These are phyloP conservation scores for Choreutis nemorana DNA, from an alignment of 2,888 invertebrate species.

Conservation along the genomic window DNA sequence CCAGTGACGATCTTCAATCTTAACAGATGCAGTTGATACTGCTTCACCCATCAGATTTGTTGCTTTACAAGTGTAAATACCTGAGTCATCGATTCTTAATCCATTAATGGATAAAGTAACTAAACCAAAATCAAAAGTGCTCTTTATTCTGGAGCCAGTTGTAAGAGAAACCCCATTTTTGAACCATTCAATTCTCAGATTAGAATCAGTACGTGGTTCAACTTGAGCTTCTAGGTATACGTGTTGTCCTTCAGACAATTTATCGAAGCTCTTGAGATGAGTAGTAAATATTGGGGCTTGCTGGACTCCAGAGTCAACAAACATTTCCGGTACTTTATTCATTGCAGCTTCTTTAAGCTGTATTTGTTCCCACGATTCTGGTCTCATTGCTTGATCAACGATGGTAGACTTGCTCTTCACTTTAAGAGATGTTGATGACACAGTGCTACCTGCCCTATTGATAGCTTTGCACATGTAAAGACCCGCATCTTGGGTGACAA, in stretches of 20 bases:
- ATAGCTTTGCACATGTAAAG: slow-evolving; percentile 94
- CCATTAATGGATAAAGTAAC: slow-evolving; percentile 92
- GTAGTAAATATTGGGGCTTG: slow-evolving; percentile 97
- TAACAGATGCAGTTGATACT: slow-evolving; percentile 88
- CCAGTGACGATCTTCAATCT: slow-evolving; percentile 90
- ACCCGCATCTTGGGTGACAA: slow-evolving; percentile 89
- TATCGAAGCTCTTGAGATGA: slow-evolving; percentile 85
- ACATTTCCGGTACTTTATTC: slow-evolving; percentile 90
- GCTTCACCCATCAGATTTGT: slow-evolving; percentile 94
- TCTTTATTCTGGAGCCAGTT: slow-evolving; percentile 88
- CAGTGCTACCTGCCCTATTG: slow-evolving; percentile 93
- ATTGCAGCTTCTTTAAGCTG: slow-evolving; percentile 90
- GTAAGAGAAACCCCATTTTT: slow-evolving; percentile 88
- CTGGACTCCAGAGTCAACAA: slow-evolving; percentile 83
- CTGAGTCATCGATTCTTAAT: slow-evolving; percentile 88
- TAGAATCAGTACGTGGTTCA: slow-evolving; percentile 89
- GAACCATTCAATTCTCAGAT: slow-evolving; percentile 90
- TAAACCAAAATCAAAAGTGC: slow-evolving; percentile 96
- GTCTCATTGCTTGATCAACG: slow-evolving; percentile 84
- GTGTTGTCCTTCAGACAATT: slow-evolving; percentile 85
- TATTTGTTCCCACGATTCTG: slow-evolving; percentile 92
- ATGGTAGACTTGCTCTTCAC: slow-evolving; percentile 85
- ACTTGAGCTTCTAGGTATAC: slow-evolving; percentile 90
- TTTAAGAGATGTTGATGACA: slow-evolving; percentile 89
- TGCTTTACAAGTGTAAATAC: slow-evolving; percentile 95